A percentile compares a stretch with the other conserved stretches of the same genome.
Conservation (phyloP, 1,140 invertebrate species). For the Harpegnathos saltator region DNA sequence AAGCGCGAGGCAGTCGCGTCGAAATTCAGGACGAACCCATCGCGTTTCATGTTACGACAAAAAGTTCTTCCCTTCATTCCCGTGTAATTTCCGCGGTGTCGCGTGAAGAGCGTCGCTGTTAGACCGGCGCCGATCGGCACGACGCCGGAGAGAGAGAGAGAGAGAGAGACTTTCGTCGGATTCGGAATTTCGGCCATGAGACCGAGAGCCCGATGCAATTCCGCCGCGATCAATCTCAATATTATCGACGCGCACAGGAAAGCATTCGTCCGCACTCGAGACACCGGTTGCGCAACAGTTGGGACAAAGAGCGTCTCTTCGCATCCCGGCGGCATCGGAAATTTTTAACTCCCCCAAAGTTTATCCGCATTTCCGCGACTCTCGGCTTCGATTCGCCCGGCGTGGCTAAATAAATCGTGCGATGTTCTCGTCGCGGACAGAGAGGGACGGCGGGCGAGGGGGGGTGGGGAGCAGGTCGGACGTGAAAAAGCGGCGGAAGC, state of each 20-base stretch:
- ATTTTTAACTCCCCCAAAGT: not conserved
- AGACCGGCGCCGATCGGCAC: no score
- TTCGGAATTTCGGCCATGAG: not conserved
- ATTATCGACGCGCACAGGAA: not conserved
- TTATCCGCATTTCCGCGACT: not conserved
- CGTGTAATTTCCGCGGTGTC: no score
- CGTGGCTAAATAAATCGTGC: constrained; percentile 34
- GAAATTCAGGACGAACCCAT: no score
- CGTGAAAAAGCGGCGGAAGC: constrained; percentile 24
- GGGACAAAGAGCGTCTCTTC: constrained; percentile 14
- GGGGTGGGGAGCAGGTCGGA: no score
- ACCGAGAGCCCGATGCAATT: not conserved
- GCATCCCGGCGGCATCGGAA: not conserved
- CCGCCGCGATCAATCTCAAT: constrained; percentile 6
- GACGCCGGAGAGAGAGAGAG: no score
- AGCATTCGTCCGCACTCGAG: not conserved
- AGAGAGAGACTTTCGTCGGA: no score
- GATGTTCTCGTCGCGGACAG: constrained; percentile 21
- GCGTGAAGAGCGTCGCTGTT: no score
- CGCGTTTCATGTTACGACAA: no score
- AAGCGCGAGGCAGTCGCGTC: not conserved
- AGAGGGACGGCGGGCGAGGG: no score
- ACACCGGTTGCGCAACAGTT: constrained; percentile 25
- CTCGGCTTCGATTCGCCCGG: not conserved
- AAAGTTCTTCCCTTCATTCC: no score